Evolutionary conservation across 2,797 vertebrate species (phyloP), one percentile per base, ranked within the genome.

Genomic region (Euphonia xanthogaster): DNA sequence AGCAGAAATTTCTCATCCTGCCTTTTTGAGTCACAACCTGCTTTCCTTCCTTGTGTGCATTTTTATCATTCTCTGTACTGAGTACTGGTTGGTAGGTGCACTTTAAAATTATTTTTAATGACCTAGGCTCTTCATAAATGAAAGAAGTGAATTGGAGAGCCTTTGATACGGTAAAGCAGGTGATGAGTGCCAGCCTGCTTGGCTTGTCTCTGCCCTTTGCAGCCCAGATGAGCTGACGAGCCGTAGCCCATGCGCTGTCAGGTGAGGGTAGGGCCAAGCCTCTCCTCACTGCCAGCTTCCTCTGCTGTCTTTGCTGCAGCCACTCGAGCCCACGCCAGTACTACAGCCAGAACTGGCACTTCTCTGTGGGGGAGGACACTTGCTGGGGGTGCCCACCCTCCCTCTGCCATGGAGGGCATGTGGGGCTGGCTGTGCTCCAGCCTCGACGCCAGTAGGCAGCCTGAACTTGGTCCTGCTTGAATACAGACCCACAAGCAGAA

Each of bases 381-480:
- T 44, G 5, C 42, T 85, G 6, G 1, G 4, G 22, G 39, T 83
- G 68, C 70, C 45, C 53, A 42, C 10, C 1, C 7, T 71, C 24
- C 58, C 48, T 57, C 51, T 86, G 74, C n/a, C 3, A 0, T 2
- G 0, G 0, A 10, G 33, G 6, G 3, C 14, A 2, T 0, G 1
- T 35, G 57, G n/a, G 70, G 18, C 35, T 84, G 45, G 65, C 6
- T 6, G 23, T 81, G 31, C 66, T 78, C 24, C 68, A 86, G 57
- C 39, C 47, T 28, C 0, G 0, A 3, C 18, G 3, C 31, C 44
- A 11, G 1, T 0, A 28, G 68, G 2, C 12, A 51, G 16, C n/a
- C 14, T 57, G 66, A 75, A 45, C 27, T 65, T 86, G 51, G 39
- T 47, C 44, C 58, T 81, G 19, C 37, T 53, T 20, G 42, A n/a